Evolutionary conservation across 1,140 invertebrate species (phyloP), one percentile per base, ranked within the genome.

Genomic region (Brachionus rubens): DNA sequence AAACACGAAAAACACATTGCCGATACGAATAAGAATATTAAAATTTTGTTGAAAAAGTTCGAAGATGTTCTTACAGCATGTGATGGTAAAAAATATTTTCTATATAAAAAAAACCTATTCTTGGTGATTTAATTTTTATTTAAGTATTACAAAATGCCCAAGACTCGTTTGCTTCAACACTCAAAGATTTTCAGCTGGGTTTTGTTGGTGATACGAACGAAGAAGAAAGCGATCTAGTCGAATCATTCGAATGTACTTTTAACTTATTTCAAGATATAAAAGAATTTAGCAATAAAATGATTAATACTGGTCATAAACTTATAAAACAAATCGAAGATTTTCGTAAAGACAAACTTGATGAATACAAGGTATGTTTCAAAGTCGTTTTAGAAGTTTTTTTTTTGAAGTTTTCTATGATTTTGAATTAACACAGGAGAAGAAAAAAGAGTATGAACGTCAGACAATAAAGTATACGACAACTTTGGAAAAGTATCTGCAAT

Each of bases 361-460:
- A 43, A 43, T 65, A 43, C 21, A 65, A 65, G 36, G n/a, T n/a
- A n/a, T n/a, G n/a, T n/a, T n/a, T n/a, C n/a, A n/a, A n/a, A n/a
- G n/a, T n/a, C n/a, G n/a, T n/a, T n/a, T n/a, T n/a, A n/a, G 56
- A 36, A 36, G 33, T 40, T 40, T 62, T 19, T 62, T 4, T 1
- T 59, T 19, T 40, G 12, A 7, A 50, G n/a, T n/a, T n/a, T n/a
- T n/a, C n/a, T n/a, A n/a, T n/a, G n/a, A n/a, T n/a, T n/a, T n/a
- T n/a, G n/a, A n/a, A n/a, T 54, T 26, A 26, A 28, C 21, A 62
- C 7, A 62, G 56, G 59, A 65, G 10, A 65, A 43, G 30, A 65
- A 65, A 65, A 65, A 65, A 65, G 59, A 65, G 12, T 65, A 65
- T 26, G 59, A 65, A 65, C 33, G 59, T 43, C 59, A 65, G 24